phyloP scores from a whole-genome alignment of 2,797 vertebrate species.

The Microchirus variegatus region DNA sequence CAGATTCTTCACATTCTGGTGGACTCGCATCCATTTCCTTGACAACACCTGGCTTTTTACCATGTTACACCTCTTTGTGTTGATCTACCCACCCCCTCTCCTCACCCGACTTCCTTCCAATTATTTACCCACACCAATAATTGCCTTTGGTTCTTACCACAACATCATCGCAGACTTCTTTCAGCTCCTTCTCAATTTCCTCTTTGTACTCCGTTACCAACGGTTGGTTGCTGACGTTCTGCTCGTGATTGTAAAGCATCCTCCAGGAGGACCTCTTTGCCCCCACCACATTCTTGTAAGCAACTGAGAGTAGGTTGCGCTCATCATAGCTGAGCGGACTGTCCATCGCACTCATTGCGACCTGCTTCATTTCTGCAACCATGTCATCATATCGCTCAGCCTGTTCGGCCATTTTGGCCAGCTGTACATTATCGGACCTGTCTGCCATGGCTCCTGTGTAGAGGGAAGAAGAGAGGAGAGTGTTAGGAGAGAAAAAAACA shows the following conservation, averaged over 20 bases:
- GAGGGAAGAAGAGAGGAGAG: constrained; percentile 39
- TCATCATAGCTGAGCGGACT: constrained; percentile 89
- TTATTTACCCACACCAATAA: background rate
- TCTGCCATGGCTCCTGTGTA: constrained; percentile 81
- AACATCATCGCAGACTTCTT: constrained; percentile 93
- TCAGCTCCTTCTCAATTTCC: constrained; percentile 92
- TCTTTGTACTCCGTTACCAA: constrained; percentile 89
- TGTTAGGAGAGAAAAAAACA: background rate
- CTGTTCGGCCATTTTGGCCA: constrained; percentile 96
- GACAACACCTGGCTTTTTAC: no score
- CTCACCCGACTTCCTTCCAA: background rate
- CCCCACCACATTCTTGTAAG: constrained; percentile 98
- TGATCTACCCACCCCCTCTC: no score
- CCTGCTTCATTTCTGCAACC: constrained; percentile 91
- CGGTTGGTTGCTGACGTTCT: constrained; percentile 85
- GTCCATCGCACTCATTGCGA: constrained; percentile 83
- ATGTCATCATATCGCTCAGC: constrained; percentile 98
- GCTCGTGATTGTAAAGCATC: constrained; percentile 92
- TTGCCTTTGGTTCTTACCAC: constrained; percentile 85
- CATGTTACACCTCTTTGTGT: no score
- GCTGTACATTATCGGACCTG: constrained; percentile 88
- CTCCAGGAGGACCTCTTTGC: constrained; percentile 94
- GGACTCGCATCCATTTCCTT: no score
- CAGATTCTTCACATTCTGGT: background rate
- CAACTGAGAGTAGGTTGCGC: constrained; percentile 95